phyloP scores from a whole-genome alignment of 2,113 vertebrate species.

The Zosterops hypoxanthus region DNA sequence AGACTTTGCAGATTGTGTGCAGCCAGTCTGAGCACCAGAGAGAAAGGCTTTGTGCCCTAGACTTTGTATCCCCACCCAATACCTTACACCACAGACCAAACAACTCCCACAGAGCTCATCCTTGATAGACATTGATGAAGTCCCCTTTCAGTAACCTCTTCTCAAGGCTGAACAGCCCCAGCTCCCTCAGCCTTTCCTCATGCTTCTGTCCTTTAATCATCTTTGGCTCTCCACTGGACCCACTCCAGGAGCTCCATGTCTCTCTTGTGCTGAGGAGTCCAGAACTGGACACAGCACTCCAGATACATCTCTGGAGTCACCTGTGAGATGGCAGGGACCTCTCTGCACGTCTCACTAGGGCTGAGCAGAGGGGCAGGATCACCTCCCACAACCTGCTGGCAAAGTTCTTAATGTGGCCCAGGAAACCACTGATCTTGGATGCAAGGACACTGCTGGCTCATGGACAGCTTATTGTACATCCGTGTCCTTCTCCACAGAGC shows the following conservation, averaged over 20 bases:
- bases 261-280: neutral
- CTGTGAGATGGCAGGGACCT: no score
- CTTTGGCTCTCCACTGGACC: neutral
- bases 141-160: neutral
- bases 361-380: neutral
- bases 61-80: neutral
- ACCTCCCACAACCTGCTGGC: neutral
- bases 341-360: neutral
- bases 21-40: neutral
- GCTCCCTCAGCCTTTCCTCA: neutral
- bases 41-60: neutral
- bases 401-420: neutral
- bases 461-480: neutral
- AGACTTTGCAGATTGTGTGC: neutral
- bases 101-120: neutral
- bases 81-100: neutral
- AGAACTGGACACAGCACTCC: neutral
- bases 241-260: neutral
- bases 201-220: neutral
- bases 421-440: neutral
- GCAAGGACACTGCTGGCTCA: neutral
- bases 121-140: neutral
- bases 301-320: neutral
- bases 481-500: neutral
- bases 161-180: neutral